Evolutionary conservation across 2,888 invertebrate genomes (phyloP).

Genomic region (Drosophila melanocephala): DNA sequence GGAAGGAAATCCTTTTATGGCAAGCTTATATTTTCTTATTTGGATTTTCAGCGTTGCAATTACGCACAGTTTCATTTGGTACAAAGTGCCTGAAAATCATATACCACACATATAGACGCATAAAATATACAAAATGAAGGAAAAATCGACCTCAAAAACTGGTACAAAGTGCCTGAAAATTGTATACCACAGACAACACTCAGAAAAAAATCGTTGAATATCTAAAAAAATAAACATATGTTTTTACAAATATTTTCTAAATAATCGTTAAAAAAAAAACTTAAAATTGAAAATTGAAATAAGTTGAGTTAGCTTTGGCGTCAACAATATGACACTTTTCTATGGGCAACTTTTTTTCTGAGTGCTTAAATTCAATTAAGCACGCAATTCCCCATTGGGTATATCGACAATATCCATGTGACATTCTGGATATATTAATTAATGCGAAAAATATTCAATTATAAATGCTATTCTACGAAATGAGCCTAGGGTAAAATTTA

Average conservation of each 20-base stretch:
- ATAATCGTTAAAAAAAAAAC: not conserved
- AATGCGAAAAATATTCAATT: conserved; percentile 4
- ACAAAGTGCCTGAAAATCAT: not conserved
- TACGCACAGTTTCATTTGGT: conserved; percentile 1
- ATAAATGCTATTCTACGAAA: not conserved
- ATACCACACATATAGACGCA: not conserved
- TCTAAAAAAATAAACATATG: not conserved
- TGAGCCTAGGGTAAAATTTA: not conserved
- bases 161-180: not conserved
- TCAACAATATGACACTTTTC: too few species aligned
- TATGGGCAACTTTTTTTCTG: not conserved
- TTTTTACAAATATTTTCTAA: not conserved
- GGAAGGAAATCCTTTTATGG: conserved; percentile 26
- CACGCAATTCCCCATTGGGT: not conserved
- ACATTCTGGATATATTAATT: not conserved
- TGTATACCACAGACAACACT: not conserved
- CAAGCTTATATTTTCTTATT: not conserved
- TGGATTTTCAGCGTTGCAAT: not conserved
- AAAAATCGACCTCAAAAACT: not conserved
- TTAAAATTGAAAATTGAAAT: not conserved
- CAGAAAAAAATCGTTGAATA: not conserved
- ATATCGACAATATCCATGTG: not conserved
- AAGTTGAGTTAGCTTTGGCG: not conserved
- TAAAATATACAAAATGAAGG: not conserved
- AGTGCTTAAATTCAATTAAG: not conserved